Evolutionary conservation across 1,140 invertebrate genomes (phyloP).

Genomic region (Teleogryllus occipitalis): DNA sequence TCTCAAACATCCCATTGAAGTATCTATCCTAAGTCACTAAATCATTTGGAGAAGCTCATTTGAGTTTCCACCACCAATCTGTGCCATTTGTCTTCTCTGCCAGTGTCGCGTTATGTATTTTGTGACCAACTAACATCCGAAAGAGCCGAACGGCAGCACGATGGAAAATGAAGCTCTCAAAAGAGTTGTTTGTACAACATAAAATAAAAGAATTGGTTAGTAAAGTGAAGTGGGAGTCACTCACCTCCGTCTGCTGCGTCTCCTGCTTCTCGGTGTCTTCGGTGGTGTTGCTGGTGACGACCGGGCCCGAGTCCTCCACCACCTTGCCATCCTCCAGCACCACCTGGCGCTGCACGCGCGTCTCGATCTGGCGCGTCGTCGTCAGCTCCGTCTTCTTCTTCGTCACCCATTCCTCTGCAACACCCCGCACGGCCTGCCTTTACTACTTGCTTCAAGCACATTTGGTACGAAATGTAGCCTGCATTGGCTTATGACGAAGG

Average conservation of each 20-base stretch:
- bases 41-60: no score
- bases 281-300: conserved; percentile 80
- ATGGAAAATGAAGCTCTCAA: no score
- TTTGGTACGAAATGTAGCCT: no score
- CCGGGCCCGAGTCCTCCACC: conserved; percentile 76
- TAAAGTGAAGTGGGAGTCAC: conserved; percentile 11
- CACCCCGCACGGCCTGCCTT: no score
- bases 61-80: no score
- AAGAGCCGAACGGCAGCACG: no score
- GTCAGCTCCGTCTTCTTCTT: conserved; percentile 79
- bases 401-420: conserved; percentile 83
- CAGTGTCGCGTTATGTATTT: neutral
- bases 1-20: no score
- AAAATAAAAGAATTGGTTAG: neutral
- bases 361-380: conserved; percentile 81
- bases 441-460: no score
- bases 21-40: no score
- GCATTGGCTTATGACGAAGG: no score
- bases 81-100: neutral
- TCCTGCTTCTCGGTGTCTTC: conserved; percentile 84
- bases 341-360: conserved; percentile 77
- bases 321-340: conserved; percentile 83
- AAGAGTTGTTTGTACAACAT: no score
- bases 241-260: conserved; percentile 74
- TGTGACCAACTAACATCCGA: no score